Evolutionary conservation across 1,140 invertebrate species (phyloP), one percentile per base, ranked within the genome.

Genomic region (Polyergus mexicanus): DNA sequence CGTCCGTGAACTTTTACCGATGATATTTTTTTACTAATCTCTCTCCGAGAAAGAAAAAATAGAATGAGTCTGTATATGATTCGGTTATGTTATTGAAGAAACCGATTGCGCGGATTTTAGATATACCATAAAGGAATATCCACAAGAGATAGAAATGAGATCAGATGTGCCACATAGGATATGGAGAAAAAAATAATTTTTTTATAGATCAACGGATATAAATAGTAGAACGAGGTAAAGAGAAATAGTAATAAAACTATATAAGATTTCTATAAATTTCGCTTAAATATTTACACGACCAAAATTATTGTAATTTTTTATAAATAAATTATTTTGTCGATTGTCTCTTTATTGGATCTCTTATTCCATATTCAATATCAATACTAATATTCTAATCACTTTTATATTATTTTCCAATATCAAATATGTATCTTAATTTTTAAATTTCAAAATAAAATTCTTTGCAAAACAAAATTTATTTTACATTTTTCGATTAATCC

Each of bases 41-140:
- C 35, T 66, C 44, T 28, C 2, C 47, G 32, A 19, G 0, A 16
- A 80, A 7, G 32, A 25, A 78, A 22, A 22, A 68, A 68, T 54
- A 80, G 56, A 80, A n/a, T 66, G 44, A 77, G 35, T 65, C 25
- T 25, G n/a, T 65, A 65, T 78, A 25, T 32, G 6, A 74, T 47
- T 68, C 32, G 19, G 8, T 68, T 77, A 44, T 11, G 10, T 76
- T 66, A 28, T 1, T 35, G n/a, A 66, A 66, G 62, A 78, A 78
- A 54, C 44, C 13, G 16, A 51, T 51, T 65, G 41, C 32, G 13
- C 19, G 19, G 4, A 44, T 47, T 32, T 19, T 41, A 54, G 32
- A 56, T 2, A 44, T 8, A 38, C 13, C 28, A 54, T 68, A 56
- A 68, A 68, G 22, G 10, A 54, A 78, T 80, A 54, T 56, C 32